A percentile compares a stretch with the other conserved stretches of the same genome.
Conservation (phyloP, 2,888 invertebrate genomes). For the Sarcophaga rosellei region DNA sequence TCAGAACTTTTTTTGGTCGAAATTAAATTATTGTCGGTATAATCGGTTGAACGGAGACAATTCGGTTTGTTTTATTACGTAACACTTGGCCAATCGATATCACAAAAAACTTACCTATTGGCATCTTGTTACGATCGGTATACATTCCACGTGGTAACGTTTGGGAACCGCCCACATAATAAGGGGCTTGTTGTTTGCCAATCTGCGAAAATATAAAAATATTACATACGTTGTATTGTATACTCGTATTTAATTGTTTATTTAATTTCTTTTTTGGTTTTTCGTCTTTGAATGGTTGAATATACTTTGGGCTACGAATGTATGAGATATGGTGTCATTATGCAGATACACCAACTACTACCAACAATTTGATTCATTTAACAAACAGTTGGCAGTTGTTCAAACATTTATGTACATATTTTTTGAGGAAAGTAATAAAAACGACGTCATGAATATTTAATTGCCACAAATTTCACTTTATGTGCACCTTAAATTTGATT, state of each 20-base stretch:
- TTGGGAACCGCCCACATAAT: conserved; percentile 81
- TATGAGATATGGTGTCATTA: conserved; percentile 7
- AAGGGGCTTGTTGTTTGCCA: conserved; percentile 81
- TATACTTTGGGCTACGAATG: not conserved
- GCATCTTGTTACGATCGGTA: conserved; percentile 80
- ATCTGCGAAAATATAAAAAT: conserved; percentile 72
- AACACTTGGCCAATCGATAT: not conserved
- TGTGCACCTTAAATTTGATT: not conserved
- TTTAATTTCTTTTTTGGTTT: not conserved
- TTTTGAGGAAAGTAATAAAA: not conserved
- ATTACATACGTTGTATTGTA: not conserved
- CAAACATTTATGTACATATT: conserved; percentile 17
- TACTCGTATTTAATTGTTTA: conserved; percentile 14
- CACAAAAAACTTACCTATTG: conserved; percentile 77
- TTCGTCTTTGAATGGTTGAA: not conserved
- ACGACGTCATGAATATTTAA: conserved; percentile 20
- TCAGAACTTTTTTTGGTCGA: no score
- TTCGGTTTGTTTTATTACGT: not conserved
- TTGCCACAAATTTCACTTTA: conserved; percentile 63
- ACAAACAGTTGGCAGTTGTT: conserved; percentile 52
- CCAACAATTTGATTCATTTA: not conserved
- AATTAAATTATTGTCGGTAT: no score
- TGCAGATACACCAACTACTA: conserved; percentile 2
- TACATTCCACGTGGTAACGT: conserved; percentile 82
- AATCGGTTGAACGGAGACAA: not conserved